Conservation (phyloP, 2,797 vertebrate genomes). For the Ambastaia sidthimunki region DNA sequence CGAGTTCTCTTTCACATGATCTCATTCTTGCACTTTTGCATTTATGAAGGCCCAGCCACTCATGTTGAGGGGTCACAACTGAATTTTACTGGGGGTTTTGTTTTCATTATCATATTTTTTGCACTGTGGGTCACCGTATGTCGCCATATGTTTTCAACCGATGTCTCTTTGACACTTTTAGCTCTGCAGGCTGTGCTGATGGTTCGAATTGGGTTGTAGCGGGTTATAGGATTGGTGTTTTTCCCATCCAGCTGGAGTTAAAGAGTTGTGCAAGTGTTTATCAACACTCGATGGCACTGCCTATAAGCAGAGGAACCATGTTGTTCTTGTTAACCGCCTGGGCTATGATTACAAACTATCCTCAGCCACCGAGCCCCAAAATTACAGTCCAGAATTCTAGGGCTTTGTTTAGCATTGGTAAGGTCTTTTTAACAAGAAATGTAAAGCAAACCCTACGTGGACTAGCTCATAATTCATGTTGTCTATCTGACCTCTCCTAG, state of each 20-base stretch:
- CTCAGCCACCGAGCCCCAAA: constrained; percentile 52
- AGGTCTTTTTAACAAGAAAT: constrained; percentile 43
- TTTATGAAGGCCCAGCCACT: background rate
- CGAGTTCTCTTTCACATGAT: background rate
- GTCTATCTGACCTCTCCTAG: constrained; percentile 33
- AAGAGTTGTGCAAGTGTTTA: constrained; percentile 38
- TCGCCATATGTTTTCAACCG: constrained; percentile 14
- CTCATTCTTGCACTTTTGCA: constrained; percentile 8
- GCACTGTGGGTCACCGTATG: background rate
- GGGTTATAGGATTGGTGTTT: constrained; percentile 17
- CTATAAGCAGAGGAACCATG: constrained; percentile 53
- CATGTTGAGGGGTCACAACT: background rate
- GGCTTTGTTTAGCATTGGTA: constrained; percentile 58
- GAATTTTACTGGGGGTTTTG: background rate
- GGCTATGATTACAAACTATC: constrained; percentile 58
- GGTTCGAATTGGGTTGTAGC: constrained; percentile 9
- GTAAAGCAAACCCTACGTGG: constrained; percentile 36
- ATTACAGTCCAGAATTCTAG: constrained; percentile 54
- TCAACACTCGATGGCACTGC: constrained; percentile 52
- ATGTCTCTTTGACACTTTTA: background rate
- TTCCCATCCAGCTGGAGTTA: constrained; percentile 48
- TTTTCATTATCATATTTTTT: background rate
- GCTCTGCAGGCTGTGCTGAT: background rate
- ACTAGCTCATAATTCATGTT: constrained; percentile 47
- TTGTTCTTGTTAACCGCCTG: constrained; percentile 50